phyloP scores from a whole-genome alignment of 37 sponge, comb jelly and placozoan species.

The Geodia barretti region DNA sequence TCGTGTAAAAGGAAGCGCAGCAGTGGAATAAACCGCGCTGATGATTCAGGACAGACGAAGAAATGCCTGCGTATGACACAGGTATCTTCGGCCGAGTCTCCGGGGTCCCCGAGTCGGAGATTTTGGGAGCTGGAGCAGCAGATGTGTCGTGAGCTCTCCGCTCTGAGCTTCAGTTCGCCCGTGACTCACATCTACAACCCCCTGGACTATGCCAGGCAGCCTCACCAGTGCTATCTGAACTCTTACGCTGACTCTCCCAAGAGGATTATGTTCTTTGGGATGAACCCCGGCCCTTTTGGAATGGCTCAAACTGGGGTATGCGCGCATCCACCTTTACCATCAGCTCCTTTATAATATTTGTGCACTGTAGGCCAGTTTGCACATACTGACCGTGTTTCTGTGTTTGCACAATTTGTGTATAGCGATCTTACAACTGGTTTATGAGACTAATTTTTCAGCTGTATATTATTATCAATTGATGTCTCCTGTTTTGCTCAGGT shows the following conservation, averaged over 20 bases:
- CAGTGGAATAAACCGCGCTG: too few species aligned
- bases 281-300: constrained; percentile 93
- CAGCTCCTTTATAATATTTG: too few species aligned
- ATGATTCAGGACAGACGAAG: too few species aligned
- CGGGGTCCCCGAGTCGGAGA: background rate
- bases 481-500: constrained; percentile 38
- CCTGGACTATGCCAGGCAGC: constrained; percentile 72
- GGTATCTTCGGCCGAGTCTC: too few species aligned
- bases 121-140: constrained; percentile 25
- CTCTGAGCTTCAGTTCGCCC: constrained; percentile 14
- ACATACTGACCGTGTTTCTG: too few species aligned
- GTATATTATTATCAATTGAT: background rate
- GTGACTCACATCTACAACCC: constrained; percentile 81
- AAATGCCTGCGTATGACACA: too few species aligned
- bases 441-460: too few species aligned
- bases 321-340: too few species aligned
- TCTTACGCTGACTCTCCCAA: constrained; percentile 65
- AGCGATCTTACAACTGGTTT: too few species aligned
- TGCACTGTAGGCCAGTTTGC: too few species aligned
- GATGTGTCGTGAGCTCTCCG: constrained; percentile 20
- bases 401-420: too few species aligned
- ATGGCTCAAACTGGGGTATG: constrained; percentile 94
- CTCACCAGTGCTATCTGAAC: constrained; percentile 68
- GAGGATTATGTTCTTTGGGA: constrained; percentile 78
- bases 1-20: too few species aligned